Conservation (phyloP, 2,113 vertebrate genomes). For the Tyrannus savana region DNA sequence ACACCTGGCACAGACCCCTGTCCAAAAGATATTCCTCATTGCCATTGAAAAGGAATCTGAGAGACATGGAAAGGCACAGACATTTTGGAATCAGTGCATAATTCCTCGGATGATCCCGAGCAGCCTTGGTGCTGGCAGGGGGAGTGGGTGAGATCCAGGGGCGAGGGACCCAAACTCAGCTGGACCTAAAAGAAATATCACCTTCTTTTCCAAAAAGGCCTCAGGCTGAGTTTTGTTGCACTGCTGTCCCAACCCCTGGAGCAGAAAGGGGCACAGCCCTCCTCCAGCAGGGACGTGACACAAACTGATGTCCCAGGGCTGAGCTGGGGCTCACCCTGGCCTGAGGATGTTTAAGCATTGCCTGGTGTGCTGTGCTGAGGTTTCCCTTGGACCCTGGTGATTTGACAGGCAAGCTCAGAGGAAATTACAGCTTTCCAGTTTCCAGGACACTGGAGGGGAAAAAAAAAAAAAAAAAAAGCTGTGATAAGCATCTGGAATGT, state of each 20-base stretch:
- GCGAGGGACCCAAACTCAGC: neutral
- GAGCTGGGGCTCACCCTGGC: neutral
- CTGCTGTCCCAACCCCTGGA: fast-evolving
- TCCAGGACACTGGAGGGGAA: neutral
- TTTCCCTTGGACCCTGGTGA: neutral
- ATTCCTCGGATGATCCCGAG: neutral
- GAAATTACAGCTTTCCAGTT: neutral
- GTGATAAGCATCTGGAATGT: neutral
- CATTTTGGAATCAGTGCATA: neutral
- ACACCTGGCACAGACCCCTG: fast-evolving
- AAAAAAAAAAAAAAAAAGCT: neutral
- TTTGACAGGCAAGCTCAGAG: neutral
- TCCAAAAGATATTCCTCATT: neutral
- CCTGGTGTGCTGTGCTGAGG: neutral
- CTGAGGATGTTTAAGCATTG: neutral
- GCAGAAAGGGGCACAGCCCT: neutral
- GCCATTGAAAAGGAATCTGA: fast-evolving
- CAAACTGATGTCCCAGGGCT: neutral
- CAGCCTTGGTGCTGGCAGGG: neutral
- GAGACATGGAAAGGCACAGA: neutral
- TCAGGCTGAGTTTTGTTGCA: fast-evolving
- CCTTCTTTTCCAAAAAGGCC: neutral
- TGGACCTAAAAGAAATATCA: neutral
- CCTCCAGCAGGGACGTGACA: neutral
- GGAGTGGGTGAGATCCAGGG: neutral